Evolutionary conservation across 2,797 vertebrate species (phyloP), one percentile per base, ranked within the genome.

Genomic region (Hafferia zeledoni): DNA sequence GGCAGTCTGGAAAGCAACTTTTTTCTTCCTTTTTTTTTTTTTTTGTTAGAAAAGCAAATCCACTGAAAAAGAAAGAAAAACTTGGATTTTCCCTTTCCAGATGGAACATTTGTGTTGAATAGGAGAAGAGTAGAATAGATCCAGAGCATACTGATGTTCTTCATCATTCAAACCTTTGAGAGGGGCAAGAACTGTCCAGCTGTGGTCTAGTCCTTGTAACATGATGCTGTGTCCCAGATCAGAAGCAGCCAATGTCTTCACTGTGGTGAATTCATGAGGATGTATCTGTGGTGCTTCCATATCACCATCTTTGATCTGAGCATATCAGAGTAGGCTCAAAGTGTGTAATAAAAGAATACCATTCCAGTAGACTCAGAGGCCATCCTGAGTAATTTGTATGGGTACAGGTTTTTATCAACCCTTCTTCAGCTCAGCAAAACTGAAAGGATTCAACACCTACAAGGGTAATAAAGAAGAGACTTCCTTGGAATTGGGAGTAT

Each of bases 41-140:
- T 23, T 46, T 49, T 74, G 6, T 81, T 87, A 49, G 20, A 61
- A 70, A 91, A 89, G 19, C 17, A 89, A 78, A 83, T 87, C 10
- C 46, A 57, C 19, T 77, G 47, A 64, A 78, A 75, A 89, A 61
- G 28, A 17, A 77, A 59, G 10, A 43, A 86, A 57, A 81, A 2
- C 12, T 49, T 77, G 33, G 20, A 15, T 87, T 90, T 86, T 88
- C 28, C 5, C 33, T 71, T 80, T 89, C 19, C 60, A 63, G 22
- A 30, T 31, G 33, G 23, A 59, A 5, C 16, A 24, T 83, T 86
- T 86, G 6, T 75, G 17, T 59, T 67, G 24, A 87, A 19, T 15
- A 55, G 59, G 13, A 91, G 41, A 79, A 31, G 10, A 70, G 30
- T 13, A 56, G 27, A 82, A 53, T 7, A 64, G 5, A 10, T 80